These are phyloP conservation scores for Isichthys henryi DNA, from an alignment of 2,113 vertebrate species.

Conservation along the genomic window DNA sequence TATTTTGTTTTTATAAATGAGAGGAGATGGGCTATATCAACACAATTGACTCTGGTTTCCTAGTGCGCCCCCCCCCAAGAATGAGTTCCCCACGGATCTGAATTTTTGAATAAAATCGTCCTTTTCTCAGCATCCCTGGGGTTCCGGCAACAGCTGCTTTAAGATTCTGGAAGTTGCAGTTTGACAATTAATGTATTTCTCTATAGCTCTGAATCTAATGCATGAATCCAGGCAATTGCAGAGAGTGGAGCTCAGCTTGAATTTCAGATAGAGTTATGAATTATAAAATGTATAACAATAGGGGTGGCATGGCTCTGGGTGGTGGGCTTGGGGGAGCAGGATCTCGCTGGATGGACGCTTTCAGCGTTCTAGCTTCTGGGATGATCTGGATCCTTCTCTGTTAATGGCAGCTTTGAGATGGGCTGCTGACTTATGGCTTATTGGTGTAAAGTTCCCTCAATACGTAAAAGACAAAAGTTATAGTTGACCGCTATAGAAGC, in stretches of 20 bases:
- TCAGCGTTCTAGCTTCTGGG: no score
- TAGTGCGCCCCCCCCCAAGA: background rate
- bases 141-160: background rate
- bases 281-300: background rate
- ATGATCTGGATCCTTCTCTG: background rate
- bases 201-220: background rate
- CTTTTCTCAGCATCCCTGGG: background rate
- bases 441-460: constrained; percentile 10
- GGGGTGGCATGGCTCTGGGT: background rate
- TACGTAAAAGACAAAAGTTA: constrained; percentile 3
- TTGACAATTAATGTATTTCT: background rate
- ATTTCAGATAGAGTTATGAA: background rate
- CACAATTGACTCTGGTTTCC: background rate
- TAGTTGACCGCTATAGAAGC: background rate
- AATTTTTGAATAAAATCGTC: background rate
- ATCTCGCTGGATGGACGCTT: background rate
- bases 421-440: background rate
- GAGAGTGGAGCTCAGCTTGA: background rate
- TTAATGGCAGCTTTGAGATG: background rate
- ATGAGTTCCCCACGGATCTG: background rate
- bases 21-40: background rate
- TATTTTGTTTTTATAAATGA: background rate
- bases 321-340: background rate
- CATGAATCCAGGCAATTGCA: background rate
- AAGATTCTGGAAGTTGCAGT: background rate